Base-by-base conservation (phyloP, 2,888 invertebrate species). In the Masnerella sp. region DNA sequence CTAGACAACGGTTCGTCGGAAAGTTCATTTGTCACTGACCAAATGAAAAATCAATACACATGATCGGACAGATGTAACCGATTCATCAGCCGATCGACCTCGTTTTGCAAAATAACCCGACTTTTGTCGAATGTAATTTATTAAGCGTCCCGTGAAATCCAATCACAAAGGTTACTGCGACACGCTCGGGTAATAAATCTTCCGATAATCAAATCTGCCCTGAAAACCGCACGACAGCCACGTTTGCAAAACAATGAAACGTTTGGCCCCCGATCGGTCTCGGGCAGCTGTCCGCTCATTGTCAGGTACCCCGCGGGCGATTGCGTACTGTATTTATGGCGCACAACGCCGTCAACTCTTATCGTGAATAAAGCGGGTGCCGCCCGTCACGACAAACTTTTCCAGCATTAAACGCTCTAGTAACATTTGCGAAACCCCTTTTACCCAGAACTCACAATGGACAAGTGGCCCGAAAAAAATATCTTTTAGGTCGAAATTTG, bases 261-360 rank as follows among this genome's bases (percentile, higher is more conserved):
- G 52, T 59, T 65, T 59, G 72, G 67, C 67, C 72, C 67, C 61
- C 22, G 61, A 59, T 59, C 67, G 61, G 65, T 59, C 67, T 20
- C 59, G 72, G 61, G 61, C 72, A 65, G 72, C 72, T 73, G 72
- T 73, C 72, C 54, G 59, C 61, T 73, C 51, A 73, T 73, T 73
- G 72, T 67, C 72, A 56, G 72, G 61, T 67, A 73, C 51, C 54
- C 67, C 51, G 61, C 61, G 40, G 67, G 67, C 49, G 54, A 67
- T 67, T 72, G 65, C 72, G 54, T 54, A 47, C 65, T 38, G 54
- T 72, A 67, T 59, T 72, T 72, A 59, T 61, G 45, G 72, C 40
- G 49, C 65, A 61, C 42, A 72, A 72, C 54, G 61, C 54, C 49
- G 47, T 49, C 58, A 40, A 32, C 40, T 36, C 65, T 72, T 72